Conservation (phyloP, 2,113 vertebrate species). For the Pseudorectes ferrugineus region DNA sequence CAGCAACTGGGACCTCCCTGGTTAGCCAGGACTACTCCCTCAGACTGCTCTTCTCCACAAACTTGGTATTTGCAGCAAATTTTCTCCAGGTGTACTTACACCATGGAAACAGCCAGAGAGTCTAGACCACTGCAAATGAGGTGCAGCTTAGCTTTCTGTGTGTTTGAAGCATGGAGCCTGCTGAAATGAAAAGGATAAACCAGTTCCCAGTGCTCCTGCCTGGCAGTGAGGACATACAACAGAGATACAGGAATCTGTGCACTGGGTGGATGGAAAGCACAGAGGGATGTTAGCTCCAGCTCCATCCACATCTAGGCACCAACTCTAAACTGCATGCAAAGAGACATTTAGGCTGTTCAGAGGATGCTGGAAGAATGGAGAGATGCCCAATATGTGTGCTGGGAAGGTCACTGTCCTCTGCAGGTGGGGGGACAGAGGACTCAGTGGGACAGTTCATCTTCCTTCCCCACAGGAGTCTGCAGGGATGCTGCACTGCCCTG, state of each 20-base stretch:
- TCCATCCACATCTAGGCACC: not conserved
- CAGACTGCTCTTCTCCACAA: not conserved
- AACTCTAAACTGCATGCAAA: not conserved
- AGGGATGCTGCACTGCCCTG: not conserved
- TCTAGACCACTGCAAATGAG: not conserved
- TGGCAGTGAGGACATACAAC: not conserved
- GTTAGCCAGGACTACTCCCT: not conserved
- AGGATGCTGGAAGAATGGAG: not conserved
- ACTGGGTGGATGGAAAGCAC: not conserved
- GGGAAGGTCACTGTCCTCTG: not conserved
- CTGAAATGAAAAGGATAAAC: not conserved
- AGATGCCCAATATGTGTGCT: fast-evolving
- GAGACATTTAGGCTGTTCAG: not conserved
- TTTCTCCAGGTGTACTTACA: not conserved
- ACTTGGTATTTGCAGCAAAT: not conserved
- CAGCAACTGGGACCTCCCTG: not conserved
- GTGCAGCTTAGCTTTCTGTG: not conserved
- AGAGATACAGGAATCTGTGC: not conserved
- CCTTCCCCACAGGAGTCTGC: fast-evolving
- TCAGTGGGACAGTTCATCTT: not conserved
- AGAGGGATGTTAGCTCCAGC: not conserved
- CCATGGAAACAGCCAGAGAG: not conserved
- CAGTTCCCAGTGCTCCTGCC: not conserved
- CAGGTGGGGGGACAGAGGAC: not conserved
- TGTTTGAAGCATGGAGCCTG: not conserved